Evolutionary conservation across 2,113 vertebrate genomes (phyloP), one percentile per base, ranked within the genome.

Genomic region (Oxyura jamaicensis): DNA sequence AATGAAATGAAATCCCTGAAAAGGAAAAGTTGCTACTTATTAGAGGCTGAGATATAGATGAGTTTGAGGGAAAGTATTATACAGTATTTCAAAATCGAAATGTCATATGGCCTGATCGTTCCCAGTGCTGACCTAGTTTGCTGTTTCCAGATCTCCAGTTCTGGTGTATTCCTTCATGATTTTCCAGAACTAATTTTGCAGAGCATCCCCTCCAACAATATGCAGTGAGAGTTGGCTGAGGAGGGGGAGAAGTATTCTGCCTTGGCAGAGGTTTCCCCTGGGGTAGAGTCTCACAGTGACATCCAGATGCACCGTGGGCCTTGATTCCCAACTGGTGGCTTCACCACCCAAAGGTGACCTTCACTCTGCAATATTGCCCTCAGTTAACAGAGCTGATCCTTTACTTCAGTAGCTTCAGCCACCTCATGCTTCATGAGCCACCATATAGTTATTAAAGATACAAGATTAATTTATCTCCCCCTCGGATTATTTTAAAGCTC

Each of bases 271-370:
- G 15, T 86, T 6, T 20, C 11, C 17, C 20, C 7, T 77, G 19
- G 48, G 26, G 33, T 25, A 60, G 12, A 65, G 16, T 20, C 7
- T 71, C 21, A 36, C 13, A 14, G 23, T 68, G 22, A 4, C 10
- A 63, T 55, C 29, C 75, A 66, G 25, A 29, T 7, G 15, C 55
- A 65, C 42, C 9, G 5, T 60, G 28, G 23, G 20, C 9, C 14
- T 67, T 20, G 26, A 29, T 48, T 65, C 42, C n/a, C 67, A 83
- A 0, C 3, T 0, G 2, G 4, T 80, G n/a, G 14, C 53, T 79
- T 83, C 48, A n/a, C 29, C 33, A 46, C 20, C 5, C 22, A 29
- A 4, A 44, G 25, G 25, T 33, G 50, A 73, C 13, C 59, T 28
- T 78, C 22, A 2, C 8, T 63, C 10, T 73, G 42, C 28, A 10